Evolutionary conservation across 2,797 vertebrate species (phyloP), one percentile per base, ranked within the genome.

Genomic region (Labeo calbasu): DNA sequence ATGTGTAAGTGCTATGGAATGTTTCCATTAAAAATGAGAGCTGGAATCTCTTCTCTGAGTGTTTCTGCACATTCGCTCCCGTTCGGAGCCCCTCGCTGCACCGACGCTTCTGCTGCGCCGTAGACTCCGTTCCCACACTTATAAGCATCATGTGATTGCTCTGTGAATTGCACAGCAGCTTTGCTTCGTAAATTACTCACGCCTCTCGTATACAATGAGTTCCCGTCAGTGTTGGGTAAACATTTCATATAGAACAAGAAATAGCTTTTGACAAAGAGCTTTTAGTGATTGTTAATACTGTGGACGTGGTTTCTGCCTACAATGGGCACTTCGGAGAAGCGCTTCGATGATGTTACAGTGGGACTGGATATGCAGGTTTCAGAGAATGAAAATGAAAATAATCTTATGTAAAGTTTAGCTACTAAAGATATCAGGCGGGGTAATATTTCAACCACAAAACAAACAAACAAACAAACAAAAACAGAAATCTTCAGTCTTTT

Each of bases 11-110:
- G 23, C 63, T 84, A 43, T 83, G 82, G 77, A 86, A 80, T 91
- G 77, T 88, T 89, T 89, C 73, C 76, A 85, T 85, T 88, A 82
- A 83, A 82, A 68, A 13, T n/a, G 53, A 69, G 79, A 65, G 79
- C 8, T 14, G 28, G 73, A 57, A 36, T 19, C 77, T 81, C 46
- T 46, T 76, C n/a, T 2, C 75, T 53, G 51, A 84, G 68, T 79
- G 79, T 66, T 75, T 65, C 66, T 71, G 71, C 53, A 46, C 65
- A 14, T 57, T 77, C 25, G 25, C 40, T 69, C 23, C 28, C 36
- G 12, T 55, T 40, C 21, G 11, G 57, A 75, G 81, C 59, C 71
- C 46, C 32, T 65, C 59, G 53, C 40, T 50, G 23, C 43, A 63
- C 51, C 40, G 2, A n/a, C 61, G 4, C 50, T 79, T 66, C 50